Percentiles rank a stretch among this genome's conserved stretches.
Evolutionary conservation across 2,113 vertebrate species (phyloP).

Genomic region (Ivindomyrus marchei): DNA sequence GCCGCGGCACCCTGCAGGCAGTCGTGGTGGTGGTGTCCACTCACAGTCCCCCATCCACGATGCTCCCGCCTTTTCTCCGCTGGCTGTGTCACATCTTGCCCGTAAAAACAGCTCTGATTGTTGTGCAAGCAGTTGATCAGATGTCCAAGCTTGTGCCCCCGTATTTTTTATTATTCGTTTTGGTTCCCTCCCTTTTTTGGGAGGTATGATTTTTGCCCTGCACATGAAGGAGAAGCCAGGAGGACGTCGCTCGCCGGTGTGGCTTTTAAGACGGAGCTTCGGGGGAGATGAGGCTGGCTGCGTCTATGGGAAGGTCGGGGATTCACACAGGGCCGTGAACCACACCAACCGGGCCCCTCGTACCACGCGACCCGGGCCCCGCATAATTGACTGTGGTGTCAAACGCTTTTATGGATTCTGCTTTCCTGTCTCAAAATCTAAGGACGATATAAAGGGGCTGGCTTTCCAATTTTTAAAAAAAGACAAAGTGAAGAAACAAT

Average conservation of each 20-base stretch:
- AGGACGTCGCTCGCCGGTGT: neutral
- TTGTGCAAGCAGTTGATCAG: slow-evolving; percentile 50
- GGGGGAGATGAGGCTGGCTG: slow-evolving; percentile 42
- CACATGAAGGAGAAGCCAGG: neutral
- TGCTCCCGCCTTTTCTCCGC: neutral
- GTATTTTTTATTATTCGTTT: neutral
- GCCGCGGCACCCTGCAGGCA: neutral
- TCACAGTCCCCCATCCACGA: neutral
- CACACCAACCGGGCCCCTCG: slow-evolving; percentile 3
- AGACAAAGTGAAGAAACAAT: slow-evolving; percentile 61
- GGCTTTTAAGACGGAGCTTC: neutral
- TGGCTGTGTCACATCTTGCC: slow-evolving; percentile 20
- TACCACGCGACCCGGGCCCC: slow-evolving; percentile 2
- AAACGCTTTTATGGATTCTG: slow-evolving; percentile 16
- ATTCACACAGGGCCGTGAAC: neutral
- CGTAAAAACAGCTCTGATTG: slow-evolving; percentile 51
- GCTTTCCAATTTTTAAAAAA: slow-evolving; percentile 43
- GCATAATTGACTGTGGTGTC: slow-evolving; percentile 38
- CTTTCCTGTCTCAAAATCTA: slow-evolving; percentile 54
- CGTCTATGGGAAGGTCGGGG: slow-evolving; percentile 11
- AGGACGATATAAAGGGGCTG: slow-evolving; percentile 45
- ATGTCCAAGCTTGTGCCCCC: slow-evolving; percentile 42
- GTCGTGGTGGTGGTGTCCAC: neutral
- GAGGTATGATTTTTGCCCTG: neutral
- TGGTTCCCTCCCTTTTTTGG: neutral